A percentile compares a stretch with the other conserved stretches of the same genome.
Evolutionary conservation across 30 jellyfish, hydroid and myxozoan genomes (phyloP).

Genomic region (Pelagia noctiluca): DNA sequence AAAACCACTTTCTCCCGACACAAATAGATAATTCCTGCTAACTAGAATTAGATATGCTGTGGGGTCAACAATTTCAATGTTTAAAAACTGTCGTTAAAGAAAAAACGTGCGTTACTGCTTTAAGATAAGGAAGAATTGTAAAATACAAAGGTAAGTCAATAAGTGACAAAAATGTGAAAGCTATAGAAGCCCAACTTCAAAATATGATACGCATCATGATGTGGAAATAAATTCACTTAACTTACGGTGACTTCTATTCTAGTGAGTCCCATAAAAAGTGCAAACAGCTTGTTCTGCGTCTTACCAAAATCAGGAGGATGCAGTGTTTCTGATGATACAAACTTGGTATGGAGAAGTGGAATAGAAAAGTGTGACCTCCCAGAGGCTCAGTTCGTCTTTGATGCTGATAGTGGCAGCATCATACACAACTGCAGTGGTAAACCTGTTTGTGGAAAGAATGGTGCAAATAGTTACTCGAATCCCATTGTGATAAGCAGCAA

Average conservation of each 20-base stretch:
- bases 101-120: too few species aligned
- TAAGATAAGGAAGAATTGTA: too few species aligned
- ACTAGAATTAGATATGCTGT: too few species aligned
- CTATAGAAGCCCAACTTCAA: too few species aligned
- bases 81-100: too few species aligned
- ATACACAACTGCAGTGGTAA: constrained; percentile 90
- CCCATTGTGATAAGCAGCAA: constrained; percentile 40
- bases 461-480: constrained; percentile 18
- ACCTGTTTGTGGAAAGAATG: constrained; percentile 86
- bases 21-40: too few species aligned
- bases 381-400: constrained; percentile 81
- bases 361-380: constrained; percentile 68
- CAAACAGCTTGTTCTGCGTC: constrained; percentile 66
- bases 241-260: neutral
- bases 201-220: too few species aligned
- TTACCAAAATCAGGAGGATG: constrained; percentile 91
- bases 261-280: constrained; percentile 64
- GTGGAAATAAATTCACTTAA: too few species aligned
- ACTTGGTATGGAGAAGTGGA: constrained; percentile 71
- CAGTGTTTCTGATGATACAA: constrained; percentile 62
- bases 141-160: too few species aligned
- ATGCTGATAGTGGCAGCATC: constrained; percentile 78
- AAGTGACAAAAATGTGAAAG: too few species aligned
- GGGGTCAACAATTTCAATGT: too few species aligned
- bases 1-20: too few species aligned